Percentiles rank a stretch among this genome's conserved stretches.
Evolutionary conservation across 2,797 vertebrate genomes (phyloP).

Genomic region (Melanotaenia parkinsoni): DNA sequence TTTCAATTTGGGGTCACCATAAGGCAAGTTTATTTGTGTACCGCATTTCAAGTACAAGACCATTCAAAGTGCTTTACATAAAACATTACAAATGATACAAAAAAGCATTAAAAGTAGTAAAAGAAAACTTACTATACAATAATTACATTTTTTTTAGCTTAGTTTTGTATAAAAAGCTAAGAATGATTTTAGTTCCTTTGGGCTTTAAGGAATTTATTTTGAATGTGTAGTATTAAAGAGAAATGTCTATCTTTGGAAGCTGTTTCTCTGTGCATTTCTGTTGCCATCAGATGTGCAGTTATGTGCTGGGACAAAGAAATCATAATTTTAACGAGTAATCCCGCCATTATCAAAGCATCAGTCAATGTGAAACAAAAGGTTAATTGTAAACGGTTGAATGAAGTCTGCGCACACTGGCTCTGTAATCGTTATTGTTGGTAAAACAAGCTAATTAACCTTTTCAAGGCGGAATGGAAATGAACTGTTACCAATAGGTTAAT

Average conservation of each 20-base stretch:
- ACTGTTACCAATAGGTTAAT: constrained; percentile 63
- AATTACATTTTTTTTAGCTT: no score
- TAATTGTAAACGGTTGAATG: neutral
- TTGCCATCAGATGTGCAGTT: neutral
- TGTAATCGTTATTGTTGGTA: constrained; percentile 52
- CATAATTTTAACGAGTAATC: neutral
- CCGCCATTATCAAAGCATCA: neutral
- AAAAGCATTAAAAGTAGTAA: no score
- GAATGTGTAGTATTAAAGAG: neutral
- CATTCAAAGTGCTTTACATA: no score
- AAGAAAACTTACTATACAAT: no score
- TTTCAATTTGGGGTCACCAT: constrained; percentile 31
- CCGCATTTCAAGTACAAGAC: no score
- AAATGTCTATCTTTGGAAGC: neutral
- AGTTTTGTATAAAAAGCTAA: no score
- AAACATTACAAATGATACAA: no score
- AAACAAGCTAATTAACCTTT: constrained; percentile 74
- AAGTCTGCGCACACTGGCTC: constrained; percentile 20
- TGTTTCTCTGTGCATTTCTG: neutral
- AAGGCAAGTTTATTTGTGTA: neutral
- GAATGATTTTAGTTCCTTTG: no score
- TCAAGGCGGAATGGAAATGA: constrained; percentile 64
- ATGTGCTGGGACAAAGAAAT: neutral
- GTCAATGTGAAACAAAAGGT: constrained; percentile 36
- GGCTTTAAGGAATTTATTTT: neutral